phyloP scores from a whole-genome alignment of 2,113 vertebrate genomes.

The Tautogolabrus adspersus region DNA sequence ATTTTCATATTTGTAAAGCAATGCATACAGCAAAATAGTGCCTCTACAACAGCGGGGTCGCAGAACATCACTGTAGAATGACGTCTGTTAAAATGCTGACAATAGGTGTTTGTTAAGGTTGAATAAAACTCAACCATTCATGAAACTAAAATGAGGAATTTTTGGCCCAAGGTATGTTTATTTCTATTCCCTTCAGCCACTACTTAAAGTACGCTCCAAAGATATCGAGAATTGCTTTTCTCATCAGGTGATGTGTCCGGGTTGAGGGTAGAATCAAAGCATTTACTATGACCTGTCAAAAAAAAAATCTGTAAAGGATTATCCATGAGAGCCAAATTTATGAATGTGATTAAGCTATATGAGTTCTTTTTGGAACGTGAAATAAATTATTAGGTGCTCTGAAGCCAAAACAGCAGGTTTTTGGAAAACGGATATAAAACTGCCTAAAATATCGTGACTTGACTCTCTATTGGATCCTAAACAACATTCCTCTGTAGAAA shows the following conservation, averaged over 20 bases:
- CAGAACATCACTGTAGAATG: conserved; percentile 32
- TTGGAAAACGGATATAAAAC: conserved; percentile 24
- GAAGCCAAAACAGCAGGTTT: conserved; percentile 17
- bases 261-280: conserved; percentile 16
- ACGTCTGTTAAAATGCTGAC: conserved; percentile 64
- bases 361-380: conserved; percentile 16
- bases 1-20: conserved; percentile 88
- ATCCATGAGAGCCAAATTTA: conserved; percentile 48
- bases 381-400: conserved; percentile 5
- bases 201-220: conserved; percentile 11
- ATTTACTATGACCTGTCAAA: conserved; percentile 18
- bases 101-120: conserved; percentile 78
- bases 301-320: conserved; percentile 21
- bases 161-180: conserved; percentile 10
- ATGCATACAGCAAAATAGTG: conserved; percentile 90
- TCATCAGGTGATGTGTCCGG: neutral
- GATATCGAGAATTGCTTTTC: conserved; percentile 5
- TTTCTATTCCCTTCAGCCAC: conserved; percentile 24
- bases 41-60: conserved; percentile 32
- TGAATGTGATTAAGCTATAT: conserved; percentile 21
- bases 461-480: conserved; percentile 17
- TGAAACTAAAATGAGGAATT: conserved; percentile 31
- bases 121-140: conserved; percentile 92
- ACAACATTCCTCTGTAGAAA: conserved; percentile 32
- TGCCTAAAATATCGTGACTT: conserved; percentile 1